Conservation (phyloP, 2,797 vertebrate species). For the Sebastes dallii region DNA sequence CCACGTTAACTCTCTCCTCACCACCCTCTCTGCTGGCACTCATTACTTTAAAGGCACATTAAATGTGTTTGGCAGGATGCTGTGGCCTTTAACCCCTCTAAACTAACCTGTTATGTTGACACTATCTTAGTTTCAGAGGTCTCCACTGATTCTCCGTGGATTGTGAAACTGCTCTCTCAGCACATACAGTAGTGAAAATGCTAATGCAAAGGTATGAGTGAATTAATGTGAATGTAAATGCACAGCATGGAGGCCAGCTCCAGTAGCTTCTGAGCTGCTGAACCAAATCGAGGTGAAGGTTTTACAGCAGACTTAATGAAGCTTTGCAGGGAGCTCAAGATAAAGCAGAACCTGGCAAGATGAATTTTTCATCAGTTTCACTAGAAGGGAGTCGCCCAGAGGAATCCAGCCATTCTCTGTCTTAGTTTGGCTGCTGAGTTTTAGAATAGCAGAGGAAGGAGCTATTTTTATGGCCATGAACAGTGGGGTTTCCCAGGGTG, state of each 20-base stretch:
- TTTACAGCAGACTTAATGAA: constrained; percentile 49
- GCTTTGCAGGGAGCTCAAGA: constrained; percentile 49
- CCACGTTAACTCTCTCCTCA: constrained; percentile 24
- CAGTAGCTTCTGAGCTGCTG: neutral
- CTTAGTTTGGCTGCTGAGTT: neutral
- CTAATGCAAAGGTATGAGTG: neutral
- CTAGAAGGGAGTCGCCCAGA: constrained; percentile 23
- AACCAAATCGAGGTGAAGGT: constrained; percentile 18
- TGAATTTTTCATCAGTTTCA: constrained; percentile 59
- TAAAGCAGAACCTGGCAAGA: constrained; percentile 51
- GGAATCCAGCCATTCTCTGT: constrained; percentile 30
- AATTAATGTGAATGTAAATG: constrained; percentile 14
- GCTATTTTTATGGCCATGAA: neutral
- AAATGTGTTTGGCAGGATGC: neutral
- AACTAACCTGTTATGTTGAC: neutral
- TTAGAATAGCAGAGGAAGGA: constrained; percentile 1
- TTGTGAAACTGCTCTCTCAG: neutral
- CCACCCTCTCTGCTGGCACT: neutral
- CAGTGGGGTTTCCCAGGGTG: neutral
- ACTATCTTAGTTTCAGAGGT: neutral
- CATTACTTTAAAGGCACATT: neutral
- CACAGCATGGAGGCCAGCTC: neutral
- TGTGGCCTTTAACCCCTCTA: constrained; percentile 5
- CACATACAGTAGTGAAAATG: neutral
- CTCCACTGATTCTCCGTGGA: neutral